Base-by-base conservation (phyloP, 37 sponge, comb jelly and placozoan genomes). In the Mnemiopsis leidyi region DNA sequence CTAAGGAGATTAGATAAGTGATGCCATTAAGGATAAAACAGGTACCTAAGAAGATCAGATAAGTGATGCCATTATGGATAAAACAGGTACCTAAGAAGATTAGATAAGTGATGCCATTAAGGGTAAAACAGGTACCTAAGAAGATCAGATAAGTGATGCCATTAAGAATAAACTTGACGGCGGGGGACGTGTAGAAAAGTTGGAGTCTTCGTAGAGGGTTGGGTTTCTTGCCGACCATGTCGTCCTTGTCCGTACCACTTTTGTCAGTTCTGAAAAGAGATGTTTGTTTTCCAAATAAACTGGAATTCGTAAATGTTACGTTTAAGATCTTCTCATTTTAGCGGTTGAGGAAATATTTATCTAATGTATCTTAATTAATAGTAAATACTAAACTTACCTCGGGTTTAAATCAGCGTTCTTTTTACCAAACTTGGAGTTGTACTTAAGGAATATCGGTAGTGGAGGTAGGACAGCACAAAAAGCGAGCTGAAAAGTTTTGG, bases 391-490 rank as follows among this genome's bases (percentile, higher is more conserved):
- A n/a, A n/a, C n/a, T 48, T 71, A 77, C 79, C 79, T 28, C 20
- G 79, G 32, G 79, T 77, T 77, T 13, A 40, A 23, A 26, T 85
- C 90, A 29, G 90, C 90, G 3, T n/a, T 85, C 90, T 85, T 85
- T 37, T 85, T 85, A 20, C 90, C 90, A 23, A 36, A 23, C 29
- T 85, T 85, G 3, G 90, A 85, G 90, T 85, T 85, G 61, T 85
- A 85, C 61, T 85, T 85, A 2, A 85, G 48, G 24, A 85, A 85
- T 5, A 85, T 33, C 0, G 90, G 90, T 37, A 85, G 33, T 39
- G 90, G 90, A n/a, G 90, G 90, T 20, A 85, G n/a, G 5, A 85
- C 61, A 0, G 90, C 90, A 85, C 90, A 85, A 23, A 85, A n/a
- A 2, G 61, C 90, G 38, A 85, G 36, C 90, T 85, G 90, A 85